Conservation (phyloP, 2,113 vertebrate species). For the Corynorhinus townsendii region DNA sequence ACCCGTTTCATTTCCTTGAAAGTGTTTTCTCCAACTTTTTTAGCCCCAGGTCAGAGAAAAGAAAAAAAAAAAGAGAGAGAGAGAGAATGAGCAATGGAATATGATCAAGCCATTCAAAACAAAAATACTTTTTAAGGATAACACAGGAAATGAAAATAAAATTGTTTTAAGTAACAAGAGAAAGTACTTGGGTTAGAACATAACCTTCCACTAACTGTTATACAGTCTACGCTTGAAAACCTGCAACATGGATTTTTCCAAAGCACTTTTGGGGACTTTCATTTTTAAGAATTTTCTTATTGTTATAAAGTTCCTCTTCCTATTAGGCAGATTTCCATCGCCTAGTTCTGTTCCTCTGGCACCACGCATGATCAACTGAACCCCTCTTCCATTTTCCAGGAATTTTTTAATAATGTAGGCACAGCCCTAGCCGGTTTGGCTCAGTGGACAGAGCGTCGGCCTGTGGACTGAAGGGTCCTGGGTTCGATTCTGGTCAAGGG, state of each 20-base stretch:
- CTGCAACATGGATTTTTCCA: background rate
- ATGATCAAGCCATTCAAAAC: conserved; percentile 18
- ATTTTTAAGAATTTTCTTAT: background rate
- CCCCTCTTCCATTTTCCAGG: background rate
- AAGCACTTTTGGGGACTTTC: background rate
- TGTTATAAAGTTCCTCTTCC: background rate
- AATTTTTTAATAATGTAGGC: background rate
- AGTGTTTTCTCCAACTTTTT: background rate
- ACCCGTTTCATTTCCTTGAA: background rate
- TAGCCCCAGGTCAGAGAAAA: background rate
- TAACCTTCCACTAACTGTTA: background rate
- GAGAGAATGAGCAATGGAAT: background rate
- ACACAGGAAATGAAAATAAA: conserved; percentile 21
- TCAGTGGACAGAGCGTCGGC: too few relatives aligned
- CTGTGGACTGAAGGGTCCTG: too few relatives aligned
- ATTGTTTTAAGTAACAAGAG: conserved; percentile 25
- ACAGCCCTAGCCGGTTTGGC: background rate
- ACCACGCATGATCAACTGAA: background rate
- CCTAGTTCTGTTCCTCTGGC: background rate
- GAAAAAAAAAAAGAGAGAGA: background rate
- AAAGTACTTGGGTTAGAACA: background rate
- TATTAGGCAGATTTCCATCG: background rate
- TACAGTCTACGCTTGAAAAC: background rate
- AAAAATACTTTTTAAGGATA: background rate
- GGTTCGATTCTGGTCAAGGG: too few relatives aligned